Base-by-base conservation (phyloP, 2,113 vertebrate genomes). In the Chelonoidis abingdonii region DNA sequence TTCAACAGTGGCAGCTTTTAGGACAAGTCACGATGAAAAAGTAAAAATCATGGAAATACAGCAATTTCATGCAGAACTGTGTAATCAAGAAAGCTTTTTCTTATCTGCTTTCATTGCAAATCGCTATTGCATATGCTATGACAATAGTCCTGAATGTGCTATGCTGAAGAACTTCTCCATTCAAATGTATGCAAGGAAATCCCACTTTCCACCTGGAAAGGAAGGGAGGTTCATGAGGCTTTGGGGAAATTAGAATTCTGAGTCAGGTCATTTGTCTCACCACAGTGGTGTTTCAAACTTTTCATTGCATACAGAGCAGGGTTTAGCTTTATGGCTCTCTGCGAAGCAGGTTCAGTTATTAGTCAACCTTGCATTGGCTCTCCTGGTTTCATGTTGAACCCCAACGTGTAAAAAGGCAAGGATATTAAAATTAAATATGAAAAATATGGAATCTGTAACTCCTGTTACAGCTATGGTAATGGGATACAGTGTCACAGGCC, bases 31-130 rank as follows among this genome's bases (percentile, higher is more conserved):
- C 25, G 38, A 17, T 78, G 31, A 52, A 57, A 52, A 47, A 86
- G n/a, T 72, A 85, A 50, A 44, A 84, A 2, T n/a, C 92, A 29
- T 22, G 80, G 56, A 52, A 84, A 86, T 86, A 89, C 87, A 90
- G 38, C 35, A 5, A 38, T 72, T 38, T 49, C 62, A 2, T 53
- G 27, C 0, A 1, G 3, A 19, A 83, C 9, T 89, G 35, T 75
- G 22, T 25, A 72, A 24, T 24, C 22, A 25, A 76, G 38, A 76
- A 41, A 44, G 22, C 24, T 76, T 44, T 76, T 27, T 41, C 75
- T 69, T 44, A 2, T 17, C 13, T 93, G 0, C 0, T 80, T 24
- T 93, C 16, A 29, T 90, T 84, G 4, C 22, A 93, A 90, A 91
- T 88, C 25, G 44, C 27, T 80, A 82, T 79, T 22, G 38, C 16